These are phyloP conservation scores for Gasterosteus nipponicus DNA, from an alignment of 2,113 vertebrate species.

Conservation along the genomic window DNA sequence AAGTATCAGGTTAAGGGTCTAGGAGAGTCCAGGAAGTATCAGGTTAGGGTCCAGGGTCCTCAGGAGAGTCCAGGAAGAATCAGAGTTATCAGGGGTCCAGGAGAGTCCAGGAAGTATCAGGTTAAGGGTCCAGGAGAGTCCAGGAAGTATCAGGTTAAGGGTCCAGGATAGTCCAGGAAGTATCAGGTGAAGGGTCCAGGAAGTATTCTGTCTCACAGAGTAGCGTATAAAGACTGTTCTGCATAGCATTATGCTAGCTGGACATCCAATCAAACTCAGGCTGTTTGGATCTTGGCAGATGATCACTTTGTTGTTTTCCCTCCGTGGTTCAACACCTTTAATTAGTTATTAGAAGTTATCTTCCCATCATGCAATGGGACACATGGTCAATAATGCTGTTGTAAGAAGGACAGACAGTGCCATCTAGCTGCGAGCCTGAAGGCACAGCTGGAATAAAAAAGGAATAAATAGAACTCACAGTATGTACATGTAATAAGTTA, in stretches of 20 bases:
- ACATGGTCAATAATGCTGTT: slow-evolving; percentile 10
- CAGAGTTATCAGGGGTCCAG: background rate
- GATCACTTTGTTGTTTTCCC: background rate
- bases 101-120: background rate
- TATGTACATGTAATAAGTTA: slow-evolving; percentile 75
- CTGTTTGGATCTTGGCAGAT: background rate
- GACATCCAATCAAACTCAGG: background rate
- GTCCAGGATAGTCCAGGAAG: background rate
- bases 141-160: background rate
- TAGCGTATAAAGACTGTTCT: background rate
- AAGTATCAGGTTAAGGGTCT: background rate
- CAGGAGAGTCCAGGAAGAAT: background rate
- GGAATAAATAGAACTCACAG: slow-evolving; percentile 65
- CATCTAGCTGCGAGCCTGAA: slow-evolving; percentile 66
- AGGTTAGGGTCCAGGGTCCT: background rate
- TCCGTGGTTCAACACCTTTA: slow-evolving; percentile 10
- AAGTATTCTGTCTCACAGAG: background rate
- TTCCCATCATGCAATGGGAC: slow-evolving; percentile 52
- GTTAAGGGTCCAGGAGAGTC: background rate
- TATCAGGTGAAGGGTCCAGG: background rate
- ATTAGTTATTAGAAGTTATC: background rate
- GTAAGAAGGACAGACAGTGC: slow-evolving; percentile 36
- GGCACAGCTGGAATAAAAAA: slow-evolving; percentile 72
- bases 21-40: slow-evolving; percentile 1
- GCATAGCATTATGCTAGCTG: too few relatives aligned